Conservation (phyloP, 1,140 invertebrate species). For the Lepidotrigona ventralis region DNA sequence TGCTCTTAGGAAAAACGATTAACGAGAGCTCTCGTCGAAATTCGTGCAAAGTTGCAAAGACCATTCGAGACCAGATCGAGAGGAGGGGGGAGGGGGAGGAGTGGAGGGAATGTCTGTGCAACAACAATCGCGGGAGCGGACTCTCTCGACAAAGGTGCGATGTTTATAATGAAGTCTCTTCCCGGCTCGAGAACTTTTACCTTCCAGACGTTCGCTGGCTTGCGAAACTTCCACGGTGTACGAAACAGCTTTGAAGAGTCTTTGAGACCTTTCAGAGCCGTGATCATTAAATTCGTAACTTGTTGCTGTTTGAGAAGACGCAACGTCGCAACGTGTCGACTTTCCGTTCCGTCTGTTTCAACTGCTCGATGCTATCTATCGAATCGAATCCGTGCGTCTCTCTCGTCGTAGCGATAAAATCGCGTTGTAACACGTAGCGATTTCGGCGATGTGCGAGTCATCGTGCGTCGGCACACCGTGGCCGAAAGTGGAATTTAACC, state of each 20-base stretch:
- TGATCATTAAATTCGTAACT: constrained; percentile 44
- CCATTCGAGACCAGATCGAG: background rate
- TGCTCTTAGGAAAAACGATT: background rate
- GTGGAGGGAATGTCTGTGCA: background rate
- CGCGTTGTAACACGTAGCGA: no score
- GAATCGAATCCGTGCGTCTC: background rate
- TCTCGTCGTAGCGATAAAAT: no score
- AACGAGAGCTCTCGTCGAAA: background rate
- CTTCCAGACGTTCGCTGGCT: constrained; percentile 4
- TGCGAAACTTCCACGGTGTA: background rate
- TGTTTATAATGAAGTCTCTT: constrained; percentile 34
- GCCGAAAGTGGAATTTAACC: background rate
- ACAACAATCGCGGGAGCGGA: background rate
- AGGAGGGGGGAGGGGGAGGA: background rate
- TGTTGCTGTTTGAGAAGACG: constrained; percentile 10
- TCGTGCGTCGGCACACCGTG: background rate
- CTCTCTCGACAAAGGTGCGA: constrained; percentile 12
- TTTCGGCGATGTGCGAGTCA: no score
- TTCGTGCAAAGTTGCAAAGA: background rate
- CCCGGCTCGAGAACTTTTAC: constrained; percentile 12
- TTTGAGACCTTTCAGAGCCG: constrained; percentile 28
- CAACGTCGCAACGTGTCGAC: background rate
- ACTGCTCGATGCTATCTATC: background rate
- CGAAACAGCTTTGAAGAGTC: background rate
- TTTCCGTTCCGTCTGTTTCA: background rate